Conservation (phyloP, 2,113 vertebrate species). For the Chaetops frenatus region DNA sequence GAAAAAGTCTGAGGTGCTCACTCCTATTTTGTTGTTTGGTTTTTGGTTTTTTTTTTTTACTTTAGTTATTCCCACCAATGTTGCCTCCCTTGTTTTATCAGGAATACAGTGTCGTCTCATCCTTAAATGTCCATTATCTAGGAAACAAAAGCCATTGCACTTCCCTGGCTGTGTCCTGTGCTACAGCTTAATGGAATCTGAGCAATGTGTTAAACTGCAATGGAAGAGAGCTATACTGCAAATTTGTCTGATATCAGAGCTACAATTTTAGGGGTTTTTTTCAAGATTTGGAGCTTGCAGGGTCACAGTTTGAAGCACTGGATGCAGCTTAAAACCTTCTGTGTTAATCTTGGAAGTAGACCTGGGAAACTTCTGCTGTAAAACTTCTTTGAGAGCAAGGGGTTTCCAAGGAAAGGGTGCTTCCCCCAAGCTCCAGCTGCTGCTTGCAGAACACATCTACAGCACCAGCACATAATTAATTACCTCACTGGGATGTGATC, state of each 20-base stretch:
- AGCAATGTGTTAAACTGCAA: not conserved
- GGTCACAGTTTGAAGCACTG: not conserved
- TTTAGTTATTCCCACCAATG: not conserved
- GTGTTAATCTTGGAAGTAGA: not conserved
- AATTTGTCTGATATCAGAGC: not conserved
- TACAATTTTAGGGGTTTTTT: not conserved
- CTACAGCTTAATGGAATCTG: not conserved
- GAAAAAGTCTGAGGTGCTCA: not conserved
- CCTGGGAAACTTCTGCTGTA: not conserved
- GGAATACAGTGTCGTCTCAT: not conserved
- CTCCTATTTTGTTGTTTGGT: not conserved
- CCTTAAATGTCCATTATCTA: not conserved
- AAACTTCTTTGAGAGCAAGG: not conserved
- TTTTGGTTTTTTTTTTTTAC: not conserved
- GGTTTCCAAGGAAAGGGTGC: not conserved
- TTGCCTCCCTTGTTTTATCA: not conserved
- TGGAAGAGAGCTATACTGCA: not conserved
- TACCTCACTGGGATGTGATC: not conserved
- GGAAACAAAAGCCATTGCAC: not conserved
- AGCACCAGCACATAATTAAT: not conserved
- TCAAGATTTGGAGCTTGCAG: not conserved
- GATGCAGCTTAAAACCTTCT: not conserved
- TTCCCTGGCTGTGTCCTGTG: not conserved
- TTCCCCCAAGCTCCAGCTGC: not conserved
- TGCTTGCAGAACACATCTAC: not conserved